A percentile compares a stretch with the other conserved stretches of the same genome.
These are phyloP conservation scores for Phenacoccus solenopsis DNA, from an alignment of 1,140 invertebrate genomes.

Conservation along the genomic window DNA sequence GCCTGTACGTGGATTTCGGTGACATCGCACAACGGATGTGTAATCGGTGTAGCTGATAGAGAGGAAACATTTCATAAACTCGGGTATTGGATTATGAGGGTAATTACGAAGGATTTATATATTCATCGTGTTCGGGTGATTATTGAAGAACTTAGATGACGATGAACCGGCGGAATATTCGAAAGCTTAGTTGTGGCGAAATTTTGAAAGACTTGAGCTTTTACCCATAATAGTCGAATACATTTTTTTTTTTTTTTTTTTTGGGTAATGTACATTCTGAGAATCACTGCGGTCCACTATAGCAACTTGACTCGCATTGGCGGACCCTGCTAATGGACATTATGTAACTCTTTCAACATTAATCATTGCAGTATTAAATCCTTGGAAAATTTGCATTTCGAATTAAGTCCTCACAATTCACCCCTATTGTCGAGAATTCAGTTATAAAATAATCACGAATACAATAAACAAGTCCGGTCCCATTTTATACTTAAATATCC, in stretches of 20 bases:
- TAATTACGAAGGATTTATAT: too few species aligned
- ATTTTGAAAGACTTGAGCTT: too few species aligned
- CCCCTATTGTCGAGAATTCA: background rate
- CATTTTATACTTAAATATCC: background rate
- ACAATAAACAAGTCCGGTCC: background rate
- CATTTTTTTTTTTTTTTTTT: background rate
- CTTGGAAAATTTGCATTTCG: conserved; percentile 1
- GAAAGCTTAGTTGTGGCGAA: too few species aligned
- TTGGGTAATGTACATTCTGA: background rate
- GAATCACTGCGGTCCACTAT: background rate
- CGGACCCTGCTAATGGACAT: background rate
- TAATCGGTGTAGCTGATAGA: too few species aligned
- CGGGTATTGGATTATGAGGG: too few species aligned
- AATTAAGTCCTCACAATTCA: conserved; percentile 2
- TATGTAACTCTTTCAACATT: conserved; percentile 2
- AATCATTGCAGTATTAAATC: background rate
- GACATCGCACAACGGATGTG: too few species aligned
- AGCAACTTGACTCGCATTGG: background rate
- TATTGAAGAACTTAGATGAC: too few species aligned
- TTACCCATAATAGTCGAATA: too few species aligned
- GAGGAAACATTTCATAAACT: too few species aligned
- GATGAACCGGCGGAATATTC: too few species aligned
- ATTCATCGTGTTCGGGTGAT: too few species aligned
- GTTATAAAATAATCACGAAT: background rate
- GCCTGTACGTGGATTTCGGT: too few species aligned